Conservation (phyloP, 2,797 vertebrate species). For the Perodicticus potto region DNA sequence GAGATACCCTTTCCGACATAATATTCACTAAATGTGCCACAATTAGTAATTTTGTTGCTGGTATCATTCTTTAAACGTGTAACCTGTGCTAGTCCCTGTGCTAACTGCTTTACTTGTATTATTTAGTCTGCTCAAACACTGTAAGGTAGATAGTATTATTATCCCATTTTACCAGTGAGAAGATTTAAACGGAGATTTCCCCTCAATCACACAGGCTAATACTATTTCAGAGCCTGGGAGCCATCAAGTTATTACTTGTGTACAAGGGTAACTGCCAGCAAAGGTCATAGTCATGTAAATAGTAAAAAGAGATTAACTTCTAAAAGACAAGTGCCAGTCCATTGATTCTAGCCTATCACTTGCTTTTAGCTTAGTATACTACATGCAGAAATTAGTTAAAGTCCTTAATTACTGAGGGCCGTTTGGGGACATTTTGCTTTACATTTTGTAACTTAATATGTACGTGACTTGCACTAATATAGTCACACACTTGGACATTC, state of each 20-base stretch:
- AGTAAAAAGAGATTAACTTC: not conserved
- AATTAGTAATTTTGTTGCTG: not conserved
- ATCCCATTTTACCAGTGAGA: not conserved
- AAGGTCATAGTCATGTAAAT: not conserved
- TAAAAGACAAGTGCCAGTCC: not conserved
- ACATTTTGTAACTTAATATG: not conserved
- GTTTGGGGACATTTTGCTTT: not conserved
- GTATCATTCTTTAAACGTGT: not conserved
- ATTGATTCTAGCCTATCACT: not conserved
- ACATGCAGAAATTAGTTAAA: not conserved
- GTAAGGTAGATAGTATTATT: not conserved
- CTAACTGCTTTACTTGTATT: not conserved
- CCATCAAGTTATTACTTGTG: not conserved
- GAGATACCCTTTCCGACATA: not conserved
- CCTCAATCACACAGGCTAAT: not conserved
- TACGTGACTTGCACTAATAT: not conserved
- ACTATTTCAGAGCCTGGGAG: not conserved
- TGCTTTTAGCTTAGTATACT: not conserved
- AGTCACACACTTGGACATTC: not conserved
- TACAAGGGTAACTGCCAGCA: not conserved
- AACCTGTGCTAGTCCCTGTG: not conserved
- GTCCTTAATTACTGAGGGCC: not conserved
- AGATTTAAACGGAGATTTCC: not conserved
- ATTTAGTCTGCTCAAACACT: not conserved
- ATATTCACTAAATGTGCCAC: constrained; percentile 17